Evolutionary conservation across 2,113 vertebrate species (phyloP).

Genomic region (Tautogolabrus adspersus): DNA sequence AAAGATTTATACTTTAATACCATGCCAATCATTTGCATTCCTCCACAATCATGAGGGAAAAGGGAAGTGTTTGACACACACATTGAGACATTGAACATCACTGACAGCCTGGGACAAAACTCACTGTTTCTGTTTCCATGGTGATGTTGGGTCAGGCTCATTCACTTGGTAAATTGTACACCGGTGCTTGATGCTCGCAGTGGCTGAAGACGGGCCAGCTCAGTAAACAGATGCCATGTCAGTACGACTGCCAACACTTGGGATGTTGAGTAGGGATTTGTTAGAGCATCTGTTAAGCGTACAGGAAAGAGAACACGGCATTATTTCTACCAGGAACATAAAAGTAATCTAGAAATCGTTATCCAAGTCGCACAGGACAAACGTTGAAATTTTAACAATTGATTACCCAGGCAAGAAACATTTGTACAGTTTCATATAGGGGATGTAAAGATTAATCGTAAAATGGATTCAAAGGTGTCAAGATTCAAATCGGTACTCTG

Average conservation of each 20-base stretch:
- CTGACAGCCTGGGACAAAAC: conserved; percentile 33
- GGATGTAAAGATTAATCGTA: too few relatives aligned
- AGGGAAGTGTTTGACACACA: neutral
- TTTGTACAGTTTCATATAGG: too few relatives aligned
- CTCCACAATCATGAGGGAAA: neutral
- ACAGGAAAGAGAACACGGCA: neutral
- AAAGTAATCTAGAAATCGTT: neutral
- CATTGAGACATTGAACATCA: neutral
- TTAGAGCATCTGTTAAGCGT: conserved; percentile 50
- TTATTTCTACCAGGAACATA: neutral
- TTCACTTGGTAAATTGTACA: conserved; percentile 43
- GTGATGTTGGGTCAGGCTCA: conserved; percentile 54
- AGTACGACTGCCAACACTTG: conserved; percentile 20
- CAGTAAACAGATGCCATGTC: conserved; percentile 68
- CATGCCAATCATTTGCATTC: neutral
- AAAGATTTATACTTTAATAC: neutral
- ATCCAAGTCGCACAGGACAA: neutral
- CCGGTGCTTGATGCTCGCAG: conserved; percentile 32
- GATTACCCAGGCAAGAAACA: too few relatives aligned
- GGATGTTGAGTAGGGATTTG: conserved; percentile 30
- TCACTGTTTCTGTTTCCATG: conserved; percentile 91
- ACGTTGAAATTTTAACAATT: neutral
- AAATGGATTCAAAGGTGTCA: too few relatives aligned
- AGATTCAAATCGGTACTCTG: too few relatives aligned
- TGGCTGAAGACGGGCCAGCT: conserved; percentile 39